A percentile compares a stretch with the other conserved stretches of the same genome.
Evolutionary conservation across 2,888 invertebrate genomes (phyloP).

Genomic region (Parthenolecanium corni): DNA sequence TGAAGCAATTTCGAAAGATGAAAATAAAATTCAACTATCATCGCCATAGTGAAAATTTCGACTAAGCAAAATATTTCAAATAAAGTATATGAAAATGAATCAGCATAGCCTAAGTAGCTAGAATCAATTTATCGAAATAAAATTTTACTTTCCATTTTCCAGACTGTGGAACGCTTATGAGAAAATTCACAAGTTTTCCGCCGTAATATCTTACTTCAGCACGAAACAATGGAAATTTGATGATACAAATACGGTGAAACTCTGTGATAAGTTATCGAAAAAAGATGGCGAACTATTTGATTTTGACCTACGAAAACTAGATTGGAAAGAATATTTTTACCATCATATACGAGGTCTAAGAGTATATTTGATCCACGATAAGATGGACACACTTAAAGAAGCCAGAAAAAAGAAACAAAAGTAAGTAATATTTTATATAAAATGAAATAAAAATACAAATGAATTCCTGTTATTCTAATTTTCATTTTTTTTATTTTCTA

Average conservation of each 20-base stretch:
- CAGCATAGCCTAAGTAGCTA: too few relatives aligned
- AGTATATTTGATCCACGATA: conserved; percentile 68
- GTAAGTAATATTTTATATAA: conserved; percentile 37
- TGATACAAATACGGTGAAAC: conserved; percentile 47
- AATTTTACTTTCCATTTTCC: conserved; percentile 32
- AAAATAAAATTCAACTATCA: too few relatives aligned
- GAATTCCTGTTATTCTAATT: neutral
- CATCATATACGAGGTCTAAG: conserved; percentile 62
- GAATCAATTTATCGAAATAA: too few relatives aligned
- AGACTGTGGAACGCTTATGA: conserved; percentile 64
- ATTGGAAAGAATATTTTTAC: conserved; percentile 64
- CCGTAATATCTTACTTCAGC: conserved; percentile 67
- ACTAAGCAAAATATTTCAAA: too few relatives aligned
- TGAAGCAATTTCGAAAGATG: too few relatives aligned
- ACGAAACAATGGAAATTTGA: conserved; percentile 63
- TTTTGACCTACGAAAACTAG: conserved; percentile 57
- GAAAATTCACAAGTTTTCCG: conserved; percentile 61
- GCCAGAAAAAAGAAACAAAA: conserved; percentile 51
- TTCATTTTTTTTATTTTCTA: neutral
- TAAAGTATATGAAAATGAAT: too few relatives aligned
- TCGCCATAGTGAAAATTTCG: too few relatives aligned
- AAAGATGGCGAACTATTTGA: conserved; percentile 53
- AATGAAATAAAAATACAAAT: too few relatives aligned
- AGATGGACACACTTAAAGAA: conserved; percentile 58
- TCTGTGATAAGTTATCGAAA: conserved; percentile 45